Evolutionary conservation across 2,797 vertebrate genomes (phyloP), one percentile per base, ranked within the genome.

Genomic region (Protonibea diacanthus): DNA sequence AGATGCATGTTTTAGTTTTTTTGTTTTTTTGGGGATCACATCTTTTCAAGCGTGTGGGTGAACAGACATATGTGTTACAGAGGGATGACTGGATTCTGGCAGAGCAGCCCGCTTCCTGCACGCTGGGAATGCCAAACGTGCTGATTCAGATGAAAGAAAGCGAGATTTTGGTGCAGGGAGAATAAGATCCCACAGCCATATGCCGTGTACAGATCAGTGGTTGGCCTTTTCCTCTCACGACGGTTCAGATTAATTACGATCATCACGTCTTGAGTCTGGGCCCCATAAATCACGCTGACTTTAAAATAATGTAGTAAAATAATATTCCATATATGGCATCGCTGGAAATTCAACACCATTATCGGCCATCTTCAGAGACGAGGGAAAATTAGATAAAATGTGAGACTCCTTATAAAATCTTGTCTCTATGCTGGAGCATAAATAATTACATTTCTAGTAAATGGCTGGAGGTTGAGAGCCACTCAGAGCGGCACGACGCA

Each of bases 181-280:
- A 86, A 86, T 84, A 80, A 80, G 86, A 92, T 91, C 92, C 92
- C 90, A 69, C 87, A 86, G 93, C 93, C 92, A 93, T 91, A 92
- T 93, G 94, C 88, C 85, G 83, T 14, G 81, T 79, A 90, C 87
- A 92, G 92, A 93, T 92, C 89, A 90, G 87, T 55, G 81, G 77
- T 84, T 90, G 90, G 93, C 92, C 91, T 92, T 92, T 94, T 88
- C 90, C 91, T 89, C 92, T 89, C 90, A 88, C 89, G 88, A 90
- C 89, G 86, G 64, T 89, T 89, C 91, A 94, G 92, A 95, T 95
- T 95, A 95, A 96, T 95, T 95, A 95, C 90, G 89, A 93, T 91
- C 90, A 95, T 93, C 91, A 88, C 88, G 87, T 91, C 91, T 84
- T 3, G 81, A 90, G 88, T 74, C 89, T 76, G 85, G 89, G 81